Evolutionary conservation across 2,797 vertebrate species (phyloP).

Genomic region (Sebastes alutus): DNA sequence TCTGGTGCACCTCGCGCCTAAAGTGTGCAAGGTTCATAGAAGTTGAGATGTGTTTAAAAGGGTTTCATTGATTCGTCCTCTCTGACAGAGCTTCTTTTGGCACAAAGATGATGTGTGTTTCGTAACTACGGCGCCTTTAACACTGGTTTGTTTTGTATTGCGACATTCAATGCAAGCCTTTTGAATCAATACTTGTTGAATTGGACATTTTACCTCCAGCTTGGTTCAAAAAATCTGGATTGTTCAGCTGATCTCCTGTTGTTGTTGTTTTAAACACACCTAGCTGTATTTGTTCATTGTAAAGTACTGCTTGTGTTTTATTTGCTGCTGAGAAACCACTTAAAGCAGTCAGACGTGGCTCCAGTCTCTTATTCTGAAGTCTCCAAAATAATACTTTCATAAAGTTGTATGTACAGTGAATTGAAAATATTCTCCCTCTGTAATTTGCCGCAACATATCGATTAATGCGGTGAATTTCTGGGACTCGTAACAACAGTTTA

Average conservation of each 20-base stretch:
- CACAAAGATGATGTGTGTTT: neutral
- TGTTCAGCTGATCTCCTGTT: neutral
- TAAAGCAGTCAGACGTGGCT: neutral
- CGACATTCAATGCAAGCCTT: neutral
- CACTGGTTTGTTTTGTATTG: neutral
- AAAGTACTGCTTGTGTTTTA: neutral
- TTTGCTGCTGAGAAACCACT: neutral
- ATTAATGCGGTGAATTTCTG: neutral
- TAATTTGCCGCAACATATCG: neutral
- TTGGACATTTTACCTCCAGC: neutral
- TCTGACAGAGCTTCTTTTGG: neutral
- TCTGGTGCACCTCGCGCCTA: neutral
- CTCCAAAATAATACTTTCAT: neutral
- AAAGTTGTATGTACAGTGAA: neutral
- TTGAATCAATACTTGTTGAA: neutral
- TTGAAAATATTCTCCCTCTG: neutral
- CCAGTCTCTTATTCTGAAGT: neutral
- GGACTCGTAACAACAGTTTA: neutral
- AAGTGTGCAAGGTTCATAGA: neutral
- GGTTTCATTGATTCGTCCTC: conserved; percentile 17
- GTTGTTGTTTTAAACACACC: neutral
- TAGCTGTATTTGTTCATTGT: neutral
- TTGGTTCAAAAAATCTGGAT: neutral
- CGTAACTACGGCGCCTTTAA: neutral
- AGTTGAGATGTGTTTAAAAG: conserved; percentile 19